phyloP scores from a whole-genome alignment of 2,888 invertebrate species.

The Labia minor region DNA sequence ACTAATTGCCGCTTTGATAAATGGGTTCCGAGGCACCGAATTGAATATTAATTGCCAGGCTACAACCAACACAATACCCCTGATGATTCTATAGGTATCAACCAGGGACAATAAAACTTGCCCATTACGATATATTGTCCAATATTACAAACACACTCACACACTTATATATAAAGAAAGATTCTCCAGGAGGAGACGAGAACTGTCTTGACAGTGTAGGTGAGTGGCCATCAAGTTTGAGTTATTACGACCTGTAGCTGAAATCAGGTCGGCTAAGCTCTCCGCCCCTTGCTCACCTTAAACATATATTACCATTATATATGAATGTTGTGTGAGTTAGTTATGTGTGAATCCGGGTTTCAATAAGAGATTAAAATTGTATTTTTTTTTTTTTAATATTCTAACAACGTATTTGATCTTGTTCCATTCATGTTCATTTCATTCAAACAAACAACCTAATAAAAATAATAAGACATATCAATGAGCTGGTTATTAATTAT shows the following conservation, averaged over 20 bases:
- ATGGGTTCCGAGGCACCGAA: constrained; percentile 8
- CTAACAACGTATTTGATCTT: too few relatives aligned
- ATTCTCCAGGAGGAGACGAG: not conserved
- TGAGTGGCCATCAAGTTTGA: constrained; percentile 13
- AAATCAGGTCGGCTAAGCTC: not conserved
- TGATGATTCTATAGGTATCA: not conserved
- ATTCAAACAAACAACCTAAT: too few relatives aligned
- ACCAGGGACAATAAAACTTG: not conserved
- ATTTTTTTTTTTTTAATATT: too few relatives aligned
- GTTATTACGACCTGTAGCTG: not conserved
- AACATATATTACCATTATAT: not conserved
- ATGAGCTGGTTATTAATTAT: too few relatives aligned
- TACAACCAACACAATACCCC: constrained; percentile 8
- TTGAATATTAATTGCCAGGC: not conserved
- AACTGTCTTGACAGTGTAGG: not conserved
- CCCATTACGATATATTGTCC: constrained; percentile 13
- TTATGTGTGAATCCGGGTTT: constrained; percentile 7
- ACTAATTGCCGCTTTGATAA: constrained; percentile 13
- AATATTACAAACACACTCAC: not conserved
- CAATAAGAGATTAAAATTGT: not conserved
- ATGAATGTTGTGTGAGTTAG: not conserved
- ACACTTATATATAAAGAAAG: too few relatives aligned
- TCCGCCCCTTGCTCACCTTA: not conserved
- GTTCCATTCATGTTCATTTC: too few relatives aligned
- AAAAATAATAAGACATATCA: too few relatives aligned